Conservation (phyloP, 2,113 vertebrate species). For the Cephalopterus ornatus region DNA sequence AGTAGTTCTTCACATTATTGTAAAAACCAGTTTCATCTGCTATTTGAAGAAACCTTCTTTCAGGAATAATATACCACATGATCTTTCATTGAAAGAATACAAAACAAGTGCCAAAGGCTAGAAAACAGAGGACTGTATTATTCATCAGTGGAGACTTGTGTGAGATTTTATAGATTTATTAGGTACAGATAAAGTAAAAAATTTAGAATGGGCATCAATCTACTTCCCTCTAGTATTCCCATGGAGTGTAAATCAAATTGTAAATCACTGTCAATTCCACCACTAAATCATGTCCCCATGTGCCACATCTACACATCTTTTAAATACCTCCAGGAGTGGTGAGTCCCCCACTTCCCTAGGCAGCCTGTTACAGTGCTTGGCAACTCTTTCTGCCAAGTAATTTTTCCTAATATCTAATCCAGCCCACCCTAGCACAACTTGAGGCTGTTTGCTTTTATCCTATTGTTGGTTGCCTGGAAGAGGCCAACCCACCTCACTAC, state of each 20-base stretch:
- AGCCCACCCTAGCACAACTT: background rate
- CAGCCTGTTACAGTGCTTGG: background rate
- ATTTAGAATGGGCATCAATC: background rate
- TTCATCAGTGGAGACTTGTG: background rate
- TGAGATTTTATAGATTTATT: background rate
- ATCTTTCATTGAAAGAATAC: background rate
- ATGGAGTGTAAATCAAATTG: background rate
- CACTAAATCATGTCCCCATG: background rate
- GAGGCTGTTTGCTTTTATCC: background rate
- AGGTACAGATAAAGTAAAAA: background rate
- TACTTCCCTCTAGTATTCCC: no score
- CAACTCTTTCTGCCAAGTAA: background rate
- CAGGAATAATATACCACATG: background rate
- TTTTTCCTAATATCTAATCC: background rate
- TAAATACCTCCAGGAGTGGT: background rate
- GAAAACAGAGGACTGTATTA: background rate
- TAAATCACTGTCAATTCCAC: background rate
- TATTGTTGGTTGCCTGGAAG: background rate
- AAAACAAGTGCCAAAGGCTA: background rate
- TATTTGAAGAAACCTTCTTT: background rate
- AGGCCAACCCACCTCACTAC: background rate
- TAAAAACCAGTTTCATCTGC: background rate
- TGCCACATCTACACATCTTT: background rate
- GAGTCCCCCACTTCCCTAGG: background rate
- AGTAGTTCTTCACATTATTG: background rate